These are phyloP conservation scores for Silurus meridionalis DNA, from an alignment of 2,113 vertebrate genomes.

Conservation along the genomic window DNA sequence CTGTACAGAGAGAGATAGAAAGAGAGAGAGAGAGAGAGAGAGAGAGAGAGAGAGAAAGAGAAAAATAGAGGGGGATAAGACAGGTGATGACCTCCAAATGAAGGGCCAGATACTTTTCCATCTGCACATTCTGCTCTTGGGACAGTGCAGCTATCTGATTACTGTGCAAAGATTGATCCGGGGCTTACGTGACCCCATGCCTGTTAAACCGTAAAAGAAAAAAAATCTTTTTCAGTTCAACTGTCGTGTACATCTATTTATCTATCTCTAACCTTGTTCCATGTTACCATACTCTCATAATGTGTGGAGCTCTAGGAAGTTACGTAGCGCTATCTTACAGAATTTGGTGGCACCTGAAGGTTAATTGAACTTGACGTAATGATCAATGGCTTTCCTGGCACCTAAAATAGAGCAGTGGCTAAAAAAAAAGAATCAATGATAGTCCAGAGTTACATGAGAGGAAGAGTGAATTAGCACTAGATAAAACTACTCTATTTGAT, in stretches of 20 bases:
- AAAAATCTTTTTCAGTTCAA: neutral
- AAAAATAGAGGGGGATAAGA: neutral
- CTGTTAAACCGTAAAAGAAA: neutral
- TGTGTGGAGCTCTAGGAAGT: slow-evolving; percentile 46
- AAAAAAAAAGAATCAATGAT: slow-evolving; percentile 56
- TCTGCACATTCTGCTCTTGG: slow-evolving; percentile 27
- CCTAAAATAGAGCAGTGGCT: slow-evolving; percentile 33
- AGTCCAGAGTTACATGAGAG: slow-evolving; percentile 52
- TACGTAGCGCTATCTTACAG: slow-evolving; percentile 57
- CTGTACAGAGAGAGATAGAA: slow-evolving; percentile 60
- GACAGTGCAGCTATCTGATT: slow-evolving; percentile 15
- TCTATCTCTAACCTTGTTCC: neutral
- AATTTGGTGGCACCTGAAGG: slow-evolving; percentile 39
- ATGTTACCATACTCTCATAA: neutral
- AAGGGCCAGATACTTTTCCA: neutral
- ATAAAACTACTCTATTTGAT: neutral
- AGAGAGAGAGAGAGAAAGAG: neutral
- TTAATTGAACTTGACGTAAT: slow-evolving; percentile 37
- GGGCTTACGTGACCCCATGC: neutral
- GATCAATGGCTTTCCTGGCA: slow-evolving; percentile 43
- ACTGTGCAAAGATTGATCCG: slow-evolving; percentile 3
- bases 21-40: slow-evolving; percentile 46
- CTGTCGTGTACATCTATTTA: neutral
- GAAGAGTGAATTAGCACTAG: slow-evolving; percentile 15
- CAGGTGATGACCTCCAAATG: slow-evolving; percentile 17